phyloP scores from a whole-genome alignment of 1,140 invertebrate species.

The Rhopalosiphum padi region DNA sequence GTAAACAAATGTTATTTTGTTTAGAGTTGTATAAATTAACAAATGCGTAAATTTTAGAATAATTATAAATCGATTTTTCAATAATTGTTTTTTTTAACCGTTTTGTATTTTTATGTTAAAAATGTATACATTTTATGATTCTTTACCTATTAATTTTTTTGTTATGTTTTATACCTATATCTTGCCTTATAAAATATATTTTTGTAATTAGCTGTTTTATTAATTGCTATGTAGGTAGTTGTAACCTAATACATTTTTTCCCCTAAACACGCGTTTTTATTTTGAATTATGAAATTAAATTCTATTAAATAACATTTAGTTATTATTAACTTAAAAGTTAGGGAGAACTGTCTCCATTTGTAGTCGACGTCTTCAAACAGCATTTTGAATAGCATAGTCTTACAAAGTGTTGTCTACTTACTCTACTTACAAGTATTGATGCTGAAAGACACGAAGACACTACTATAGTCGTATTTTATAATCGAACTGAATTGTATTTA shows the following conservation, averaged over 20 bases:
- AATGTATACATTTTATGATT: not conserved
- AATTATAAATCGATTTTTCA: not conserved
- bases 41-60: not conserved
- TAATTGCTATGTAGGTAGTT: not conserved
- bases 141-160: not conserved
- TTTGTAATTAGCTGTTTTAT: not conserved
- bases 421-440: not conserved
- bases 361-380: not conserved
- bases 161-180: not conserved
- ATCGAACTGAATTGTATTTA: conserved; percentile 10
- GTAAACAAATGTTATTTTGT: too few relatives aligned
- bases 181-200: not conserved
- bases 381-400: not conserved
- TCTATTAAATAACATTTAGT: not conserved
- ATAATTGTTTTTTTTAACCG: not conserved
- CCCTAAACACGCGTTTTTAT: not conserved
- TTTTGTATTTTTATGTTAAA: not conserved
- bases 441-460: not conserved
- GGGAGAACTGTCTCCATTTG: not conserved
- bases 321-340: not conserved
- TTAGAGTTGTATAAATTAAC: too few relatives aligned
- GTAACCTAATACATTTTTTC: not conserved
- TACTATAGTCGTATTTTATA: not conserved
- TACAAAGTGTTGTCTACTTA: not conserved
- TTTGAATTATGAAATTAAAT: not conserved